Percentiles rank a stretch among this genome's conserved stretches.
phyloP scores from a whole-genome alignment of 2,797 vertebrate genomes.

The Rhynchonycteris naso region DNA sequence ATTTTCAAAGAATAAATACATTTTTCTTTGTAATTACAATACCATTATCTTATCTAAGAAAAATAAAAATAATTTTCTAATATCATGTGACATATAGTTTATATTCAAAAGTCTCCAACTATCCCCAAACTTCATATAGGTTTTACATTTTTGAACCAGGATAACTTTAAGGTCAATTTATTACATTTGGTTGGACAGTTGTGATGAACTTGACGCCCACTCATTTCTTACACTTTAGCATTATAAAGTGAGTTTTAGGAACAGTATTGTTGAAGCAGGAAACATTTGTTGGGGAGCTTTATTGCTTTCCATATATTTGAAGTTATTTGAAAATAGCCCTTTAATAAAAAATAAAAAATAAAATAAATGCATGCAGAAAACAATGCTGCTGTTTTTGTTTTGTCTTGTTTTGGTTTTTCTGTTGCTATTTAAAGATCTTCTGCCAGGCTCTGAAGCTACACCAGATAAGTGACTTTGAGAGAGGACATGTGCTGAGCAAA shows the following conservation, averaged over 20 bases:
- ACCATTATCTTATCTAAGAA: constrained; percentile 21
- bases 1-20: not conserved
- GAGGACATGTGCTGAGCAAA: not conserved
- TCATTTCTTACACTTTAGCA: not conserved
- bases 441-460: constrained; percentile 15
- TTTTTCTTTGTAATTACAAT: not conserved
- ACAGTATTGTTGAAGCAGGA: not conserved
- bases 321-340: constrained; percentile 38
- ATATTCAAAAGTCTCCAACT: not conserved
- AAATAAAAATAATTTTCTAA: constrained; percentile 21
- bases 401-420: not conserved
- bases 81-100: not conserved
- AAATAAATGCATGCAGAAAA: not conserved
- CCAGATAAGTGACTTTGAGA: constrained; percentile 50
- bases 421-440: constrained; percentile 61
- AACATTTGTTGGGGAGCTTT: not conserved
- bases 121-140: not conserved
- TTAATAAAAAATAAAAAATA: constrained; percentile 53
- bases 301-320: not conserved
- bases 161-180: not conserved
- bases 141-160: not conserved
- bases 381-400: not conserved
- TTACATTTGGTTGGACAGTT: not conserved
- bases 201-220: not conserved
- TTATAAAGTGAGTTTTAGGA: not conserved